Base-by-base conservation (phyloP, 2,797 vertebrate genomes). In the Cyclura pinguis region DNA sequence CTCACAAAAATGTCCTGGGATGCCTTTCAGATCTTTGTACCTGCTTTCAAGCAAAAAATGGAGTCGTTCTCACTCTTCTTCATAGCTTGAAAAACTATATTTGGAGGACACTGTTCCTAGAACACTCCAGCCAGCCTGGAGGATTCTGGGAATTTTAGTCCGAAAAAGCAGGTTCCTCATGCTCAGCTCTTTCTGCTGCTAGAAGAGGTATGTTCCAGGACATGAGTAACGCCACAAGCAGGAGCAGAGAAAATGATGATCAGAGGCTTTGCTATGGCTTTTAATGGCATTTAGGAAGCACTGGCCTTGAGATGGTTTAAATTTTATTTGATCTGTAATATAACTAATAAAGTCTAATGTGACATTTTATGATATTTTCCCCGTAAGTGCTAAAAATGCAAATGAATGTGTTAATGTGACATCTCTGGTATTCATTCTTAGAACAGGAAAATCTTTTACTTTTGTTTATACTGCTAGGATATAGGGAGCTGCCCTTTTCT, bases 201-300 rank as follows among this genome's bases (percentile, higher is more conserved):
- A 50, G 32, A 72, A 69, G 20, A 35, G 24, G 57, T 47, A 62
- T 9, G 0, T 42, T 42, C 18, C 22, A 38, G 42, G 38, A 22
- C 13, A 27, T 57, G 62, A 81, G 4, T 38, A 69, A 24, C 14
- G 14, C 27, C 80, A 86, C 55, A 47, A 77, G 52, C 72, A 27
- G 22, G 8, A 62, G 52, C 35, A 73, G 4, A 14, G 18, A 55
- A 42, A 20, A 83, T 74, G 18, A 74, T 74, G 55, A 22, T 18
- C 3, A 13, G 8, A n/a, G 67, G 24, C 6, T 59, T 82, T 73
- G 73, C 38, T 32, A 8, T 20, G 29, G 47, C 6, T 64, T 27
- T 64, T 64, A 64, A 78, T 64, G 38, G 55, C 62, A 88, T 88
- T 81, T 88, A 20, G 47, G 35, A 72, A 88, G 62, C 3, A 13